Evolutionary conservation across 2,113 vertebrate species (phyloP).

Genomic region (Butorides virescens): DNA sequence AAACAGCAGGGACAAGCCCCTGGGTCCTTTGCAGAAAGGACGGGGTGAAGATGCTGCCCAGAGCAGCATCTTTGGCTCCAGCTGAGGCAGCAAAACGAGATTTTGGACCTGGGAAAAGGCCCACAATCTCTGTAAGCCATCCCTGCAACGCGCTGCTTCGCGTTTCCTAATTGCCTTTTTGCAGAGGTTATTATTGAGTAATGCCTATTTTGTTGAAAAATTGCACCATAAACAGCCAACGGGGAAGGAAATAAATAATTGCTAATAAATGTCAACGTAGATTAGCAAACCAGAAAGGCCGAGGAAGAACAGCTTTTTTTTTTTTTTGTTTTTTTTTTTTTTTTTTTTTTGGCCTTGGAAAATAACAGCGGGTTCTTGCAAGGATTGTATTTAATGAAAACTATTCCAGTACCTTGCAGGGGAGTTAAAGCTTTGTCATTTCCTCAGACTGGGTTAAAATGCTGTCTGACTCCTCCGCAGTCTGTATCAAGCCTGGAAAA

Average conservation of each 20-base stretch:
- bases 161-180: constrained; percentile 46
- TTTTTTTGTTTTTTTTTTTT: not conserved
- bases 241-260: constrained; percentile 28
- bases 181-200: constrained; percentile 50
- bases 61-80: not conserved
- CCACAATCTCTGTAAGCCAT: not conserved
- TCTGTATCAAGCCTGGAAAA: not conserved
- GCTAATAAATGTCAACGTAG: constrained; percentile 26
- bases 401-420: not conserved
- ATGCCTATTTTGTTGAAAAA: constrained; percentile 12
- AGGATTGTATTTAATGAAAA: not conserved
- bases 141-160: not conserved
- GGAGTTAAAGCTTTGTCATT: constrained; percentile 12
- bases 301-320: not conserved
- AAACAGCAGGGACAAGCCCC: not conserved
- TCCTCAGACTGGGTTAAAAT: constrained; percentile 11
- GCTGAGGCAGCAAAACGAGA: not conserved
- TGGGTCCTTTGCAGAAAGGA: not conserved
- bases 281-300: not conserved
- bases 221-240: constrained; percentile 20
- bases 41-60: not conserved
- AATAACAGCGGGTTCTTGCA: not conserved
- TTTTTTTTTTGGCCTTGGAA: not conserved
- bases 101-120: not conserved
- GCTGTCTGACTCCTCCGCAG: not conserved